Evolutionary conservation across 1,140 invertebrate species (phyloP).

Genomic region (Hetaerina americana): DNA sequence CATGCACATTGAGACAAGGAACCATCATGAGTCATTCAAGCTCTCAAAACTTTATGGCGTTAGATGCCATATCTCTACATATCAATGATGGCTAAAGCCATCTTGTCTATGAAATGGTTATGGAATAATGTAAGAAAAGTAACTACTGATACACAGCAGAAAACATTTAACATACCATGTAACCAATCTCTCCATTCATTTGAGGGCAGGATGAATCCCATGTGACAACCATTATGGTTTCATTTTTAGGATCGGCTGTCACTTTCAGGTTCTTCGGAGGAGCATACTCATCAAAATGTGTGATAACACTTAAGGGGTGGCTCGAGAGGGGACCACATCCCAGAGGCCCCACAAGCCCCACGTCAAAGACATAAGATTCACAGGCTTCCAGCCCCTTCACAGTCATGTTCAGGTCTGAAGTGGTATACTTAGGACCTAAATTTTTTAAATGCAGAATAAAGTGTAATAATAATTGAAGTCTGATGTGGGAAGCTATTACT

Average conservation of each 20-base stretch:
- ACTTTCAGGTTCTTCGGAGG: conserved; percentile 38
- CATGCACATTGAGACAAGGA: too few relatives aligned
- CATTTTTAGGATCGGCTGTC: conserved; percentile 18
- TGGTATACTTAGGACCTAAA: conserved; percentile 40
- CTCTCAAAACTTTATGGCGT: too few relatives aligned
- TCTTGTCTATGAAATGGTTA: too few relatives aligned
- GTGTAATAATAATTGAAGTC: too few relatives aligned
- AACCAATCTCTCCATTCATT: conserved; percentile 26
- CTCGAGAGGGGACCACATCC: conserved; percentile 47
- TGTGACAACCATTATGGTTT: conserved; percentile 27
- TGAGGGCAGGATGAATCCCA: conserved; percentile 35
- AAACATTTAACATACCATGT: conserved; percentile 42
- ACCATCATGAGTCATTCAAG: too few relatives aligned
- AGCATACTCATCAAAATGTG: conserved; percentile 44
- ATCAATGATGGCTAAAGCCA: too few relatives aligned
- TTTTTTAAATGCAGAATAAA: conserved; percentile 20
- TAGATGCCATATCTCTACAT: too few relatives aligned
- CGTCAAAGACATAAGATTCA: conserved; percentile 54
- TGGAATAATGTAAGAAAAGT: too few relatives aligned
- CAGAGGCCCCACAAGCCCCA: conserved; percentile 48
- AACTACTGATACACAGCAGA: too few relatives aligned
- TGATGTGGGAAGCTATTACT: too few relatives aligned
- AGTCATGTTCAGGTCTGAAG: conserved; percentile 39
- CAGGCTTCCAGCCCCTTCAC: conserved; percentile 53
- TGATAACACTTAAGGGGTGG: conserved; percentile 37